Evolutionary conservation across 2,797 vertebrate genomes (phyloP).

Genomic region (Danio choprae): DNA sequence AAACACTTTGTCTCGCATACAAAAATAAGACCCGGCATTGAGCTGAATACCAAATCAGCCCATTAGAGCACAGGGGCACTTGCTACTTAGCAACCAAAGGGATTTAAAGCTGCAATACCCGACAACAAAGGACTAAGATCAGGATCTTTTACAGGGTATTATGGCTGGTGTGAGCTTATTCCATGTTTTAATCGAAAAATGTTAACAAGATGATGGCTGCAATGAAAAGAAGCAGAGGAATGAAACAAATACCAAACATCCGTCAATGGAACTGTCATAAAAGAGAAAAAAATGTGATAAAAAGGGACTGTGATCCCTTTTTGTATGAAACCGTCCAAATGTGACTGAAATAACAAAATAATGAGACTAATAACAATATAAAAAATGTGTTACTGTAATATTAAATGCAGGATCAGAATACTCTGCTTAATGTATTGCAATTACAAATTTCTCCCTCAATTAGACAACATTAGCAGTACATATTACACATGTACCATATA

Average conservation of each 20-base stretch:
- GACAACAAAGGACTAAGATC: slow-evolving; percentile 85
- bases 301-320: neutral
- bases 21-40: slow-evolving; percentile 96
- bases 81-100: slow-evolving; percentile 97
- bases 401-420: neutral
- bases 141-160: slow-evolving; percentile 71
- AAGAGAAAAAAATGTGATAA: neutral
- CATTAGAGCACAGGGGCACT: slow-evolving; percentile 93
- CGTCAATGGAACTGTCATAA: slow-evolving; percentile 15
- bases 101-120: slow-evolving; percentile 89
- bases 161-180: slow-evolving; percentile 71
- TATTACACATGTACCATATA: no score
- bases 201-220: slow-evolving; percentile 53
- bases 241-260: slow-evolving; percentile 65
- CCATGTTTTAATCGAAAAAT: slow-evolving; percentile 58
- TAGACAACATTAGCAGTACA: no score
- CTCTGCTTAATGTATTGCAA: neutral
- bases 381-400: neutral
- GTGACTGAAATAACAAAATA: no score
- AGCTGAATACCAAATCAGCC: slow-evolving; percentile 98
- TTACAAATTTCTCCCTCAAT: neutral
- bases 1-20: slow-evolving; percentile 99
- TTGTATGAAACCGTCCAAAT: slow-evolving; percentile 43
- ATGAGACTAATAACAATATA: no score
- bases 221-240: slow-evolving; percentile 61